These are phyloP conservation scores for Ctenoplectra terminalis DNA, from an alignment of 1,140 invertebrate genomes.

Conservation along the genomic window DNA sequence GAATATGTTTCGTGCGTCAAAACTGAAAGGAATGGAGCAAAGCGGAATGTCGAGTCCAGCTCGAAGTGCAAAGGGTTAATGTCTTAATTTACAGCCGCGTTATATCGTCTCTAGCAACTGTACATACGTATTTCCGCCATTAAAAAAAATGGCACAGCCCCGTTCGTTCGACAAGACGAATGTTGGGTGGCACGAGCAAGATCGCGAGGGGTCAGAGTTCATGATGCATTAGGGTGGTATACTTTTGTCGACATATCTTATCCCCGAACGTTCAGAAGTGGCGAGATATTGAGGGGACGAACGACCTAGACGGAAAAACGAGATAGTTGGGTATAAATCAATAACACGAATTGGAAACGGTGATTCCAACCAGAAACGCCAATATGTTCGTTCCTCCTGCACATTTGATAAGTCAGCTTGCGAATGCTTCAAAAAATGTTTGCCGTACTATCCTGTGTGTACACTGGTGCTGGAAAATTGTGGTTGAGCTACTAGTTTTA, in stretches of 20 bases:
- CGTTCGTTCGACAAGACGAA: constrained; percentile 52
- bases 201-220: constrained; percentile 56
- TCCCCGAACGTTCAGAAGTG: constrained; percentile 19
- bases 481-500: too few relatives aligned
- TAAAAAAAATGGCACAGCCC: constrained; percentile 32
- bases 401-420: neutral
- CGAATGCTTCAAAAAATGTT: neutral
- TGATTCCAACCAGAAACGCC: constrained; percentile 43
- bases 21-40: too few relatives aligned
- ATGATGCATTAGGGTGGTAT: constrained; percentile 59
- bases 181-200: constrained; percentile 48
- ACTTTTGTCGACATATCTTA: constrained; percentile 64
- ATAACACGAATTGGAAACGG: constrained; percentile 42
- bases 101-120: too few relatives aligned
- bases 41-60: too few relatives aligned
- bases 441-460: neutral
- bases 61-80: too few relatives aligned
- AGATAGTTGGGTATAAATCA: constrained; percentile 61
- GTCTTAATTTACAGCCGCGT: too few relatives aligned
- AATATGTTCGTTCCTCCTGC: neutral
- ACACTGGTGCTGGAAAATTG: neutral
- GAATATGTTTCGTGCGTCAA: too few relatives aligned
- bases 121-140: neutral
- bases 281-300: constrained; percentile 44
- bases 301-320: constrained; percentile 18